Evolutionary conservation across 2,113 vertebrate species (phyloP).

Genomic region (Toxotes jaculatrix): DNA sequence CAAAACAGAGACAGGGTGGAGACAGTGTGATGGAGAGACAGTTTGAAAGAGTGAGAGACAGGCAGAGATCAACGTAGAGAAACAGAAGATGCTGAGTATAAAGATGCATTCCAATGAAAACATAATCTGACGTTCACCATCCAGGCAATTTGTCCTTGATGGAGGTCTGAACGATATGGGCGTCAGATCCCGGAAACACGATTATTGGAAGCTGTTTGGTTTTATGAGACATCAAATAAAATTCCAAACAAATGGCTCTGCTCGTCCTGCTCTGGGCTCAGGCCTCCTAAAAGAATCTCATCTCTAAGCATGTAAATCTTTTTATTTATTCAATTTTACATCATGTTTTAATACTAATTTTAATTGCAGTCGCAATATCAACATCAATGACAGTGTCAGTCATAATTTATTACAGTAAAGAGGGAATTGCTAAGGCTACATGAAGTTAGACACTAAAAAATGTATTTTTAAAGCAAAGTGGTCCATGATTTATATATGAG

Average conservation of each 20-base stretch:
- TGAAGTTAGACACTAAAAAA: background rate
- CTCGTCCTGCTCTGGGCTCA: slow-evolving; percentile 15
- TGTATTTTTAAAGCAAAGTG: background rate
- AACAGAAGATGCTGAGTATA: slow-evolving; percentile 29
- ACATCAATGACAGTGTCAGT: background rate
- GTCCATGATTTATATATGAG: background rate
- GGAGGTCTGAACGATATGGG: slow-evolving; percentile 60
- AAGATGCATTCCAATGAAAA: slow-evolving; percentile 72
- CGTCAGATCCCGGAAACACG: slow-evolving; percentile 57
- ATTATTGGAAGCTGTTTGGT: slow-evolving; percentile 71
- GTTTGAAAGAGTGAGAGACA: slow-evolving; percentile 17
- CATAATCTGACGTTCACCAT: slow-evolving; percentile 56
- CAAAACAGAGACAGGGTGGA: slow-evolving; percentile 25
- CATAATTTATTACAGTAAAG: slow-evolving; percentile 3
- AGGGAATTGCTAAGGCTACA: background rate
- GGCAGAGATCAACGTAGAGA: slow-evolving; percentile 1
- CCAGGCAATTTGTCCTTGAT: slow-evolving; percentile 67
- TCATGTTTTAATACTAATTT: slow-evolving; percentile 29
- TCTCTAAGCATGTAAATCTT: slow-evolving; percentile 32
- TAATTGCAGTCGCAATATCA: slow-evolving; percentile 22
- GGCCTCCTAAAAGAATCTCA: slow-evolving; percentile 27
- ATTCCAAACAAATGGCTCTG: slow-evolving; percentile 59
- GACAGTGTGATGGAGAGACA: slow-evolving; percentile 19
- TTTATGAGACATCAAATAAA: slow-evolving; percentile 78
- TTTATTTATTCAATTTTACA: slow-evolving; percentile 35